phyloP scores from a whole-genome alignment of 2,797 vertebrate species.

The Aratinga solstitialis region DNA sequence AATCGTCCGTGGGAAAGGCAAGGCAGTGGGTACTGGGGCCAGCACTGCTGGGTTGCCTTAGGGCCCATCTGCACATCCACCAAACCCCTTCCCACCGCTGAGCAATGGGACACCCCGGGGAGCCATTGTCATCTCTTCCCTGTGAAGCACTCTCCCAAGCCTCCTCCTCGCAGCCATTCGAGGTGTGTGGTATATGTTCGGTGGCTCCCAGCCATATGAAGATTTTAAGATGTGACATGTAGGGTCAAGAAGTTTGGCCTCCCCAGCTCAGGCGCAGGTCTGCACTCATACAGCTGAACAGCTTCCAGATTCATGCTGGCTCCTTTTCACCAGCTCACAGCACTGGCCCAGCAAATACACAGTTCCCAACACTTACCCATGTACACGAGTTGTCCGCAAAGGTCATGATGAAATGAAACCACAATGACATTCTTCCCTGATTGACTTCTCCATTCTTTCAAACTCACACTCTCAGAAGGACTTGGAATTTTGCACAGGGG shows the following conservation, averaged over 20 bases:
- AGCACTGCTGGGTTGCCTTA: background rate
- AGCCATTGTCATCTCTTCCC: slow-evolving; percentile 12
- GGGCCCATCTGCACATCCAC: background rate
- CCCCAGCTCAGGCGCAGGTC: background rate
- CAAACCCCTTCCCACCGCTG: background rate
- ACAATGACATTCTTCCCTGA: background rate
- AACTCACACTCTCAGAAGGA: slow-evolving; percentile 3
- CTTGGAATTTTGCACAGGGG: slow-evolving; percentile 16
- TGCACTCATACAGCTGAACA: background rate
- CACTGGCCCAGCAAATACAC: background rate
- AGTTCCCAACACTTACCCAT: background rate
- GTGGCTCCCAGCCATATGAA: background rate
- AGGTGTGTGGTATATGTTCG: background rate
- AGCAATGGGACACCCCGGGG: background rate
- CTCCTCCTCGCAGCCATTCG: background rate
- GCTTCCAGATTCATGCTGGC: background rate
- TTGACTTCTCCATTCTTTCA: background rate
- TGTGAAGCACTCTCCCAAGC: background rate
- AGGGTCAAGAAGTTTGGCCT: slow-evolving; percentile 13
- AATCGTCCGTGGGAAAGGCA: background rate
- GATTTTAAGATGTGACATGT: slow-evolving; percentile 1
- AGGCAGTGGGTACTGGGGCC: background rate
- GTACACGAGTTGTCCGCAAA: background rate
- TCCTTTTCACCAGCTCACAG: background rate
- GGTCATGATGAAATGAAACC: background rate